Conservation (phyloP, 1,140 invertebrate genomes). For the Uloborus diversus region DNA sequence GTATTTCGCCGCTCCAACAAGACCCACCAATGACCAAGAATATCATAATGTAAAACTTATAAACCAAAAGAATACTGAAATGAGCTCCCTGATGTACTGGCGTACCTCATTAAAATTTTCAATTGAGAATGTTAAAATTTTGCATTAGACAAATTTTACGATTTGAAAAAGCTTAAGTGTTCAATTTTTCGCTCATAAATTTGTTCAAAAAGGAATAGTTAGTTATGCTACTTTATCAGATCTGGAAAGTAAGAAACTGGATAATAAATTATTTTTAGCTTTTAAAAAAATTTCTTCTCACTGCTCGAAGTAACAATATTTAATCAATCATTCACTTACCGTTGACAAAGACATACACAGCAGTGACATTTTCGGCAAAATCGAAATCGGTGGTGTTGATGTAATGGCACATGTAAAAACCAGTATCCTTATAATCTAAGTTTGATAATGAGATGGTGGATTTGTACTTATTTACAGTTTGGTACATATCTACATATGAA, state of each 20-base stretch:
- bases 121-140: neutral
- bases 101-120: neutral
- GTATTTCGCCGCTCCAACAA: neutral
- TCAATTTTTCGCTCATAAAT: neutral
- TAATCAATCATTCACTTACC: slow-evolving; percentile 14
- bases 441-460: neutral
- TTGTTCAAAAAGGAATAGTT: neutral
- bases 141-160: neutral
- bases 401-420: slow-evolving; percentile 49
- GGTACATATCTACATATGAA: neutral
- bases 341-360: slow-evolving; percentile 57
- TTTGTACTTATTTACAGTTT: slow-evolving; percentile 31
- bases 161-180: neutral
- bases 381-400: slow-evolving; percentile 1
- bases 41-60: neutral
- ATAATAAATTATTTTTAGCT: neutral
- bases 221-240: neutral
- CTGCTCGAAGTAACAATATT: neutral
- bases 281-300: neutral
- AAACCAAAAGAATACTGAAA: neutral
- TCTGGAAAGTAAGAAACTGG: neutral
- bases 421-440: slow-evolving; percentile 30
- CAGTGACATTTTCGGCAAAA: neutral
- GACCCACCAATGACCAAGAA: neutral
- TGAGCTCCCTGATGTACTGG: neutral